A percentile compares a stretch with the other conserved stretches of the same genome.
Conservation (phyloP, 2,888 invertebrate species). For the Lycocerus yunnanus region DNA sequence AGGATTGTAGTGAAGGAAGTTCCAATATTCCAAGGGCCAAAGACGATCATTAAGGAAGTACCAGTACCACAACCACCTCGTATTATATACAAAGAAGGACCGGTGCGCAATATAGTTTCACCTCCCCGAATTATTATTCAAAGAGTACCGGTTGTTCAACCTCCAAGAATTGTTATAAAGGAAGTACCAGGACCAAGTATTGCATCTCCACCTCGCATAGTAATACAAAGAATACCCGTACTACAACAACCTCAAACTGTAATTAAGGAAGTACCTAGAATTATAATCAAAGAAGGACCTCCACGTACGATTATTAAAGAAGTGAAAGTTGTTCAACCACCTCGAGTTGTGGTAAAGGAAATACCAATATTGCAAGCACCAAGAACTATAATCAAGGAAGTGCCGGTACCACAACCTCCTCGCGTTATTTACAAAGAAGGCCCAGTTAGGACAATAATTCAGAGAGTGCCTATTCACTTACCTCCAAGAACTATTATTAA, state of each 20-base stretch:
- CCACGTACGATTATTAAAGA: conserved; percentile 10
- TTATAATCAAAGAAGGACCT: conserved; percentile 8
- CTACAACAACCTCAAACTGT: conserved; percentile 6
- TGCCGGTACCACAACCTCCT: conserved; percentile 11
- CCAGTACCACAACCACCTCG: conserved; percentile 1
- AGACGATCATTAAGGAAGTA: not conserved
- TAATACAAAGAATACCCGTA: conserved; percentile 13
- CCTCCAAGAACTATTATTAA: not conserved
- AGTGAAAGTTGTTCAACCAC: conserved; percentile 12
- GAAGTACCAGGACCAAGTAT: conserved; percentile 1
- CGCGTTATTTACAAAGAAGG: not conserved
- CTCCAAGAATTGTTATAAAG: conserved; percentile 7
- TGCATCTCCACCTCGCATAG: not conserved
- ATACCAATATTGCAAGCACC: conserved; percentile 12
- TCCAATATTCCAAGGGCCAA: not conserved
- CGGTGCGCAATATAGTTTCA: conserved; percentile 4
- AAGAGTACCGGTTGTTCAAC: conserved; percentile 1
- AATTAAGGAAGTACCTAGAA: conserved; percentile 17
- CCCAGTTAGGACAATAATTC: not conserved
- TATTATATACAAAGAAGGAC: conserved; percentile 11
- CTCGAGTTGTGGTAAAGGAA: not conserved
- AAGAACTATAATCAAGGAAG: conserved; percentile 11
- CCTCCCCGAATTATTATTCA: conserved; percentile 3
- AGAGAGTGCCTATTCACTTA: not conserved
- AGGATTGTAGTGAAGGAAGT: conserved; percentile 9